Percentiles rank a stretch among this genome's conserved stretches.
These are phyloP conservation scores for Myotis vivesi DNA, from an alignment of 2,797 vertebrate genomes.

Conservation along the genomic window DNA sequence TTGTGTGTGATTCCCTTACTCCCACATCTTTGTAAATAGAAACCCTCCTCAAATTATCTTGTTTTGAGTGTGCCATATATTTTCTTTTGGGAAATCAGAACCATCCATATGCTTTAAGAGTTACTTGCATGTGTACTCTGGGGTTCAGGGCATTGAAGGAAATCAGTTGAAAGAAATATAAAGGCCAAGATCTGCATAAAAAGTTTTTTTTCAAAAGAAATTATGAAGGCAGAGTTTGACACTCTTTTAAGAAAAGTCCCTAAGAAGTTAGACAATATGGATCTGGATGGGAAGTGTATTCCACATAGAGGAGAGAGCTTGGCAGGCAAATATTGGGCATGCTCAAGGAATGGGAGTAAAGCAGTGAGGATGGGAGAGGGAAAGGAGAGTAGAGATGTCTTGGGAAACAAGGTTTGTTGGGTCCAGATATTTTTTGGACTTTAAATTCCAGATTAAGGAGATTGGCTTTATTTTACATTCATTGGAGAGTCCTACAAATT, in stretches of 20 bases:
- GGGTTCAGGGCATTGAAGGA: not conserved
- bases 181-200: not conserved
- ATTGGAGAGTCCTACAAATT: not conserved
- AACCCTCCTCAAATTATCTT: not conserved
- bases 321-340: not conserved
- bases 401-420: not conserved
- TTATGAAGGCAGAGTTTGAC: not conserved
- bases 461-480: not conserved
- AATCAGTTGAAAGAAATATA: not conserved
- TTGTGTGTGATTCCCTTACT: not conserved
- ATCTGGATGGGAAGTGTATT: not conserved
- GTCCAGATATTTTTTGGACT: not conserved
- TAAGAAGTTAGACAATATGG: not conserved
- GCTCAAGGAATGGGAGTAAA: not conserved
- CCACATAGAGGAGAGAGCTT: not conserved
- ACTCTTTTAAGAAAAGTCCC: not conserved
- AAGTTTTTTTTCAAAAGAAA: not conserved
- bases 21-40: not conserved
- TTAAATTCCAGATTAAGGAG: not conserved
- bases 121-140: not conserved
- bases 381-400: not conserved
- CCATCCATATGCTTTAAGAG: not conserved
- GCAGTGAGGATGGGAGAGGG: not conserved
- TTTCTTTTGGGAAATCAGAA: not conserved
- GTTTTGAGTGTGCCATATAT: not conserved